Evolutionary conservation across 2,888 invertebrate genomes (phyloP).

Genomic region (Pilophorus perplexus): DNA sequence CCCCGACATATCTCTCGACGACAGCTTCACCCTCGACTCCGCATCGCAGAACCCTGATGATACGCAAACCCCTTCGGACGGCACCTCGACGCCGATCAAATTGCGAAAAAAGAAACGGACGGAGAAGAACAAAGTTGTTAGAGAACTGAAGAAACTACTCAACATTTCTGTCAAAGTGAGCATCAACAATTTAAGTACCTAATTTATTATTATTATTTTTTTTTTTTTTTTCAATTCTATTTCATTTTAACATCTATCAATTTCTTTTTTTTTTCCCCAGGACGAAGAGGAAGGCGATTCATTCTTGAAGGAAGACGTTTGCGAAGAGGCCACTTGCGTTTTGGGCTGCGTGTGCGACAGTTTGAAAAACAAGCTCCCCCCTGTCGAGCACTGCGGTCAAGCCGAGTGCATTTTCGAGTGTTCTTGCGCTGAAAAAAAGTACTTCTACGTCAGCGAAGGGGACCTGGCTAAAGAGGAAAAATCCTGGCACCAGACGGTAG

Average conservation of each 20-base stretch:
- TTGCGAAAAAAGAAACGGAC: no score
- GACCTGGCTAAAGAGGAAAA: conserved; percentile 33
- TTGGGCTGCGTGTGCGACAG: conserved; percentile 28
- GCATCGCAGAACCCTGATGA: no score
- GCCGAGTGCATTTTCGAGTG: conserved; percentile 29
- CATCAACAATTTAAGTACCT: no score
- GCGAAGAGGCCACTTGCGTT: conserved; percentile 2
- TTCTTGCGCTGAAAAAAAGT: not conserved
- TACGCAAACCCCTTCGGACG: no score
- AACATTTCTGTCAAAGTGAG: no score
- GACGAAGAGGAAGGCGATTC: not conserved
- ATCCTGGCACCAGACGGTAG: conserved; percentile 31
- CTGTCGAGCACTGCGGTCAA: conserved; percentile 14
- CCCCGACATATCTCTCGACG: no score
- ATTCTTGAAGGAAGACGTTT: not conserved
- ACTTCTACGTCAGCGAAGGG: not conserved
- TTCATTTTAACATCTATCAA: no score
- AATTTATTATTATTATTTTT: no score
- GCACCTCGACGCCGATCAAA: no score
- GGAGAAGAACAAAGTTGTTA: conserved; percentile 9
- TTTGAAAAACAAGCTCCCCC: conserved; percentile 1
- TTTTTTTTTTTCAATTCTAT: no score
- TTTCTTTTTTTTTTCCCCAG: no score
- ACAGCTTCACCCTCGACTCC: no score
- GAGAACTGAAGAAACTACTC: conserved; percentile 20